A percentile compares a stretch with the other conserved stretches of the same genome.
Evolutionary conservation across 2,888 invertebrate species (phyloP).

Genomic region (Bursaphelenchus okinawaensis): DNA sequence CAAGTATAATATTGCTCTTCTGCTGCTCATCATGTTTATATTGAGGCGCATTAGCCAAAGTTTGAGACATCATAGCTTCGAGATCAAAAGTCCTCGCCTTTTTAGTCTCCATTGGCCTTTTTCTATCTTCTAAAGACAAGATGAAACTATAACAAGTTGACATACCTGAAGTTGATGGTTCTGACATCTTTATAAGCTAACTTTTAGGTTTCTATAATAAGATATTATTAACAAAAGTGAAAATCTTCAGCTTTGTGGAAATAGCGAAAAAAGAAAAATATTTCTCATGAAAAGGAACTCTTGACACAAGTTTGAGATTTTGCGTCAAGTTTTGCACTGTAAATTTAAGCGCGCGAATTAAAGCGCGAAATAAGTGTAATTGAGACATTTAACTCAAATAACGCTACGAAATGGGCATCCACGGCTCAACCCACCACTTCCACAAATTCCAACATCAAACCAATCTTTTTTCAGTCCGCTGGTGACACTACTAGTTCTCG

Average conservation of each 20-base stretch:
- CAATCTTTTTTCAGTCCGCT: too few relatives aligned
- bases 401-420: too few relatives aligned
- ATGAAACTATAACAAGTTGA: not conserved
- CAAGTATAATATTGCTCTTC: conserved; percentile 1
- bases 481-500: too few relatives aligned
- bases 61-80: conserved; percentile 37
- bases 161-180: not conserved
- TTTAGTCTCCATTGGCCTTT: conserved; percentile 23
- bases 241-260: too few relatives aligned
- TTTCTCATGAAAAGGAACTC: not conserved
- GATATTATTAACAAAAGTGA: too few relatives aligned
- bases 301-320: not conserved
- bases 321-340: not conserved
- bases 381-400: too few relatives aligned
- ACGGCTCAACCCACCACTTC: too few relatives aligned
- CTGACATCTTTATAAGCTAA: not conserved
- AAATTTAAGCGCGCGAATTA: not conserved
- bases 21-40: not conserved
- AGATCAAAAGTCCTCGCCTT: conserved; percentile 48
- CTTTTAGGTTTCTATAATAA: not conserved
- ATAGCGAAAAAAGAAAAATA: not conserved
- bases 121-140: not conserved
- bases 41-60: conserved; percentile 17
- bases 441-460: too few relatives aligned
- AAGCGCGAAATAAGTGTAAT: too few relatives aligned